phyloP scores from a whole-genome alignment of 2,113 vertebrate species.

The Atrichornis clamosus region DNA sequence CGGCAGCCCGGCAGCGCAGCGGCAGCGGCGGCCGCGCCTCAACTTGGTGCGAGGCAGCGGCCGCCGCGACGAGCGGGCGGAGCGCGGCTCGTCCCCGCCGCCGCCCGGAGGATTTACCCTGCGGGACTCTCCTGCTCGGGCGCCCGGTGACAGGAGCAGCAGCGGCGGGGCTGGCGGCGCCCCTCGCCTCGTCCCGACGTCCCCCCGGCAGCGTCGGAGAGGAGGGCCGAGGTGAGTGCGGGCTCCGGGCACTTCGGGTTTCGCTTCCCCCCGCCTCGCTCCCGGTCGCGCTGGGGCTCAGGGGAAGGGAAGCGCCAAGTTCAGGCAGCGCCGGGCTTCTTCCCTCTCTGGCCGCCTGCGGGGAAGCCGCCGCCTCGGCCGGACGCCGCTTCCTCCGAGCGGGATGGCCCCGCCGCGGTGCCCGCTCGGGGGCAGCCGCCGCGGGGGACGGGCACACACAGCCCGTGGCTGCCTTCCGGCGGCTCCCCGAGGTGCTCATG shows the following conservation, averaged over 20 bases:
- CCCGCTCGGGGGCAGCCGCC: background rate
- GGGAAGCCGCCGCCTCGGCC: background rate
- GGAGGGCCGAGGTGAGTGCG: constrained; percentile 26
- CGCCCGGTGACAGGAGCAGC: background rate
- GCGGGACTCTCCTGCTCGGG: background rate
- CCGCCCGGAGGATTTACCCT: background rate
- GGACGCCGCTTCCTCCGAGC: background rate
- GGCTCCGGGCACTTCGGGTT: background rate
- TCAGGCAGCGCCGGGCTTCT: background rate
- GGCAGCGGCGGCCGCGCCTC: background rate
- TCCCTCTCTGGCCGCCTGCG: background rate
- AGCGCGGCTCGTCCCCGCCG: background rate
- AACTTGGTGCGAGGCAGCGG: background rate
- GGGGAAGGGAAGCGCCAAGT: background rate
- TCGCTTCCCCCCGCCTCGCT: background rate
- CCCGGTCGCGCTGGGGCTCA: background rate
- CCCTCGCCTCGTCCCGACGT: background rate
- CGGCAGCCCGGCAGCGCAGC: too few species aligned
- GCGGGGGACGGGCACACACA: background rate
- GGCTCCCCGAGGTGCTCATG: background rate
- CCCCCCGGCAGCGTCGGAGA: background rate
- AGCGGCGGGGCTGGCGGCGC: background rate
- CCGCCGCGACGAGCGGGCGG: background rate
- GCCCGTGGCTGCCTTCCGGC: background rate
- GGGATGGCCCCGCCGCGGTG: background rate